phyloP scores from a whole-genome alignment of 2,113 vertebrate species.

The Rhodinocichla rosea region DNA sequence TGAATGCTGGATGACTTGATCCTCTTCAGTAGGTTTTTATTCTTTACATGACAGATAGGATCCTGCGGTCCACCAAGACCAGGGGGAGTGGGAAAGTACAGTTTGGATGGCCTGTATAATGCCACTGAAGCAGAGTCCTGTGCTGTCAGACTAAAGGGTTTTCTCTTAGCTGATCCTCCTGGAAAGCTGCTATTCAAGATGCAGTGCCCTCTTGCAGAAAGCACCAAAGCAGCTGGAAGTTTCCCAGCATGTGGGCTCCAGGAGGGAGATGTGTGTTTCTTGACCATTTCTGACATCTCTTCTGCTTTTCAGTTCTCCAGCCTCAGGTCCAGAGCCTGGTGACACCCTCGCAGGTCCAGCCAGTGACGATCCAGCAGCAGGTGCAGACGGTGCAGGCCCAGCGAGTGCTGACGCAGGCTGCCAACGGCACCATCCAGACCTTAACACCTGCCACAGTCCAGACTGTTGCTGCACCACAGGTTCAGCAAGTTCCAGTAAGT shows the following conservation, averaged over 20 bases:
- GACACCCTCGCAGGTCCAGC: conserved; percentile 89
- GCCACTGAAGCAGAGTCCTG: neutral
- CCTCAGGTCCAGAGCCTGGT: conserved; percentile 93
- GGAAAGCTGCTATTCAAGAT: neutral
- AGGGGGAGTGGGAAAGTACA: neutral
- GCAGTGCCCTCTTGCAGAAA: neutral
- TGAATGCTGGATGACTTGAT: neutral
- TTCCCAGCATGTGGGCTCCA: neutral
- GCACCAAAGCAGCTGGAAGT: neutral
- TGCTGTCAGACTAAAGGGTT: neutral
- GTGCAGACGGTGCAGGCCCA: conserved; percentile 79
- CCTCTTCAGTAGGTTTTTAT: neutral
- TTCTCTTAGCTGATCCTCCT: neutral
- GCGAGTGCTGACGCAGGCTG: conserved; percentile 84
- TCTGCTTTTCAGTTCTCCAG: conserved; percentile 83
- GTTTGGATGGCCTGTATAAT: neutral
- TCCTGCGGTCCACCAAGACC: neutral
- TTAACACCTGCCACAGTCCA: conserved; percentile 86
- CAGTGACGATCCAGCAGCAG: conserved; percentile 93
- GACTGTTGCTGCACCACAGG: conserved; percentile 85
- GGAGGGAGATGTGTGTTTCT: neutral
- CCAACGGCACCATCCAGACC: conserved; percentile 90
- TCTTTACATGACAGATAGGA: neutral
- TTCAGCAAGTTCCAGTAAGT: conserved; percentile 88
- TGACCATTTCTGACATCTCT: neutral